A percentile compares a stretch with the other conserved stretches of the same genome.
These are phyloP conservation scores for Osmoderma eremita DNA, from an alignment of 2,888 invertebrate species.

Conservation along the genomic window DNA sequence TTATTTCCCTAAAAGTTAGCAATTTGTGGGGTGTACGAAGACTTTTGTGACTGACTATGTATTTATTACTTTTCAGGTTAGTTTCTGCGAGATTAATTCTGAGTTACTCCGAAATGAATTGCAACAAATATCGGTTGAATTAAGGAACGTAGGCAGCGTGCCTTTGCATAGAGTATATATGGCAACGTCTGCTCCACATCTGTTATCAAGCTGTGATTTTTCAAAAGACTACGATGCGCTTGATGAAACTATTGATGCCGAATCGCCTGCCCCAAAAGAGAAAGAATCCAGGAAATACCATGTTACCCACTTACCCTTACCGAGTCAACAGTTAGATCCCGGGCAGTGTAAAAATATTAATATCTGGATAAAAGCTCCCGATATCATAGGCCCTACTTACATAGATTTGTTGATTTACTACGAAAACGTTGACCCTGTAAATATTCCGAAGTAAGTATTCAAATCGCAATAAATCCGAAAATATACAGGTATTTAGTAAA, in stretches of 20 bases:
- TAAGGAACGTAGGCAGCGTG: conserved; percentile 76
- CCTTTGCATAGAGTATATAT: conserved; percentile 72
- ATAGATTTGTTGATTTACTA: conserved; percentile 81
- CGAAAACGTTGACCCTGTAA: conserved; percentile 64
- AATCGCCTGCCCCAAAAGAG: conserved; percentile 55
- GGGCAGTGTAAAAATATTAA: conserved; percentile 66
- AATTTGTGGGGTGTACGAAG: no score
- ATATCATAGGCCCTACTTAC: conserved; percentile 70
- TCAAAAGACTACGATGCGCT: conserved; percentile 40
- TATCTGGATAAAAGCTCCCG: conserved; percentile 78
- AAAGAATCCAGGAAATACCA: conserved; percentile 62
- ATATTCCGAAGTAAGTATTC: conserved; percentile 58
- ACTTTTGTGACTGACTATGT: no score
- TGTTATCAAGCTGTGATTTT: conserved; percentile 62
- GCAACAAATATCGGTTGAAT: conserved; percentile 72
- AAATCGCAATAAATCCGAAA: conserved; percentile 2
- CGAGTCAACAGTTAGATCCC: conserved; percentile 65
- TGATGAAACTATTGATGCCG: conserved; percentile 50
- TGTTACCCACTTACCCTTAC: conserved; percentile 62
- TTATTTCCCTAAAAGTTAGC: no score
- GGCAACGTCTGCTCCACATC: conserved; percentile 76
- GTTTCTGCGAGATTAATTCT: conserved; percentile 73
- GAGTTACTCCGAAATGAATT: conserved; percentile 81
- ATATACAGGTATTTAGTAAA: no score
- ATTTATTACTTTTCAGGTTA: no score